Base-by-base conservation (phyloP, 2,888 invertebrate species). In the Horisme vitalbata region DNA sequence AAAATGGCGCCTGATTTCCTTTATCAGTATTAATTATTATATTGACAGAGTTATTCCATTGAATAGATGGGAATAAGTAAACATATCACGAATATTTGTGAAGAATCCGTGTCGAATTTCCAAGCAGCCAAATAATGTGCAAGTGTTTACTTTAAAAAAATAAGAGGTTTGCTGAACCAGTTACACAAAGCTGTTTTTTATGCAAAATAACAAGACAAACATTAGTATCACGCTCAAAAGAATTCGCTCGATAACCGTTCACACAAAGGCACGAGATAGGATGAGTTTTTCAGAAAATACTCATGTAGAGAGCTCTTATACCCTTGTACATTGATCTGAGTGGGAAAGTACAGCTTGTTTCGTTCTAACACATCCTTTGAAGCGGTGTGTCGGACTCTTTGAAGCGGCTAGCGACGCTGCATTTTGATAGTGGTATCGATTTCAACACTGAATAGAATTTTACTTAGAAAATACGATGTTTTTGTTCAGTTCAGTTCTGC, bases 371-470 rank as follows among this genome's bases (percentile, higher is more conserved):
- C 68, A 72, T 74, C 76, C 83, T 81, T 86, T 83, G 83, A 85
- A 73, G 68, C 67, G 30, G 41, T 37, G 73, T 70, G 60, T 65
- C 61, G 58, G 55, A 57, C 72, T 76, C 83, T 86, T 86, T 84
- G 83, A 82, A 68, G 65, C 62, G 59, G 52, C 38, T 52, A 34
- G 44, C 41, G 30, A 15, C 72, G 30, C 21, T 77, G 79, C 83
- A 80, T 83, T 85, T 82, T 82, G 79, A 84, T 85, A 85, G 72
- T 68, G 60, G 62, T 80, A 83, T 85, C 79, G 83, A 85, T 86
- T 81, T 75, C 62, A 75, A 69, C 69, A 59, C 64, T 79, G 78
- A 83, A 84, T 79, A 79, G 70, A 79, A 74, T 82, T 78, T 76
- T 74, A 75, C 68, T 79, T 66, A 61, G 52, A 38, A 44, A 31